These are phyloP conservation scores for Colossoma macropomum DNA, from an alignment of 2,113 vertebrate genomes.

Conservation along the genomic window DNA sequence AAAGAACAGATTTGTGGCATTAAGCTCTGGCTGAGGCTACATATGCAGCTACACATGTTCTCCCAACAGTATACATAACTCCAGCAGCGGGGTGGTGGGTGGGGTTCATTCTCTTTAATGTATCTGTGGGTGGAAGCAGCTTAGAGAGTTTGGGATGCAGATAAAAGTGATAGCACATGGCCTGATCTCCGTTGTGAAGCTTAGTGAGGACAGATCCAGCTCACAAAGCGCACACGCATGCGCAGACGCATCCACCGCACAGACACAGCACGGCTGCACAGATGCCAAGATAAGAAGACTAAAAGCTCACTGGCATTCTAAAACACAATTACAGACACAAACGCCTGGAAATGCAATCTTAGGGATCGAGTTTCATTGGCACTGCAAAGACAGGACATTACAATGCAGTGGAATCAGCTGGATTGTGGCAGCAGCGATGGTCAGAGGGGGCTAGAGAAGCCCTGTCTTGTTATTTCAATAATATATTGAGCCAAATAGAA, in stretches of 20 bases:
- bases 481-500: no score
- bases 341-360: background rate
- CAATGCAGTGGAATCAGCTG: background rate
- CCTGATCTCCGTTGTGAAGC: conserved; percentile 6
- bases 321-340: background rate
- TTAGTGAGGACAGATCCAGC: background rate
- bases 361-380: background rate
- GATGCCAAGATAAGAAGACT: conserved; percentile 19
- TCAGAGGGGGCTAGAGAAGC: no score
- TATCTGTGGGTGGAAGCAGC: conserved; percentile 19
- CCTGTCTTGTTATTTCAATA: no score
- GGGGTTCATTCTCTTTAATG: background rate
- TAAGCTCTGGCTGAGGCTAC: background rate
- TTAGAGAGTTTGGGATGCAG: conserved; percentile 3
- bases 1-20: background rate
- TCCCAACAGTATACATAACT: background rate
- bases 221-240: conserved; percentile 6
- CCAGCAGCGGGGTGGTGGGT: background rate
- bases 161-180: conserved; percentile 40
- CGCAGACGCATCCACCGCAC: background rate
- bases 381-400: background rate
- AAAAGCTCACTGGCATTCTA: background rate
- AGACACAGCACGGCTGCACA: conserved; percentile 11
- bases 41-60: background rate
- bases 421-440: background rate